A percentile compares a stretch with the other conserved stretches of the same genome.
phyloP scores from a whole-genome alignment of 2,888 invertebrate species.

The Apotomis turbidana region DNA sequence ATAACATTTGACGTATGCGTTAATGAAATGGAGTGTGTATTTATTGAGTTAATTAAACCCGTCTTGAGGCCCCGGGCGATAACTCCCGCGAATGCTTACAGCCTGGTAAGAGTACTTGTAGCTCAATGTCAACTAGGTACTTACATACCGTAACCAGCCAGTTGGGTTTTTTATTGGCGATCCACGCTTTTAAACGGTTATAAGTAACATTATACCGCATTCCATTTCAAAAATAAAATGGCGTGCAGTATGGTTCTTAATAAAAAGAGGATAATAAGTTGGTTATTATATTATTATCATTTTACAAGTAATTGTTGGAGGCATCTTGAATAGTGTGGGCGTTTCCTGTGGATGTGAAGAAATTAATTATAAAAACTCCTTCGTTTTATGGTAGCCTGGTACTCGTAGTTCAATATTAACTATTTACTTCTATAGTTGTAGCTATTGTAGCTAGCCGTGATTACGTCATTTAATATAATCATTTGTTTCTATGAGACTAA shows the following conservation, averaged over 20 bases:
- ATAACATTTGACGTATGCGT: constrained; percentile 81
- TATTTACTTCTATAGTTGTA: constrained; percentile 30
- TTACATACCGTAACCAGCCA: constrained; percentile 10
- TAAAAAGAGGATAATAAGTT: background rate
- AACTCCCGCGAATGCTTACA: constrained; percentile 26
- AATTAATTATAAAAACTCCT: constrained; percentile 13
- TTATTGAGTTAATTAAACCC: constrained; percentile 83
- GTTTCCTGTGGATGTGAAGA: constrained; percentile 17
- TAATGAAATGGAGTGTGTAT: constrained; percentile 82
- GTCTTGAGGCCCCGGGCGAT: constrained; percentile 63
- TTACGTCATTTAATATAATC: background rate
- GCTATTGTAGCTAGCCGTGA: background rate
- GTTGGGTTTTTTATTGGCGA: constrained; percentile 10
- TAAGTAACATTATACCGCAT: background rate
- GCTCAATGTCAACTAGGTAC: constrained; percentile 23
- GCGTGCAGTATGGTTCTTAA: background rate
- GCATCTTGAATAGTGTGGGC: constrained; percentile 21
- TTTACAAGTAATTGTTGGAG: constrained; percentile 12
- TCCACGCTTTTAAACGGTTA: background rate
- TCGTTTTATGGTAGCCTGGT: constrained; percentile 15
- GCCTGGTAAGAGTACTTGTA: constrained; percentile 25
- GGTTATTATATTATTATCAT: background rate
- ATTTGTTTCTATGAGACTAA: too few relatives aligned
- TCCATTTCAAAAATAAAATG: background rate
- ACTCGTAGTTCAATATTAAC: constrained; percentile 27